A percentile compares a stretch with the other conserved stretches of the same genome.
Evolutionary conservation across 1,140 invertebrate species (phyloP).

Genomic region (Drosophila mauritiana): DNA sequence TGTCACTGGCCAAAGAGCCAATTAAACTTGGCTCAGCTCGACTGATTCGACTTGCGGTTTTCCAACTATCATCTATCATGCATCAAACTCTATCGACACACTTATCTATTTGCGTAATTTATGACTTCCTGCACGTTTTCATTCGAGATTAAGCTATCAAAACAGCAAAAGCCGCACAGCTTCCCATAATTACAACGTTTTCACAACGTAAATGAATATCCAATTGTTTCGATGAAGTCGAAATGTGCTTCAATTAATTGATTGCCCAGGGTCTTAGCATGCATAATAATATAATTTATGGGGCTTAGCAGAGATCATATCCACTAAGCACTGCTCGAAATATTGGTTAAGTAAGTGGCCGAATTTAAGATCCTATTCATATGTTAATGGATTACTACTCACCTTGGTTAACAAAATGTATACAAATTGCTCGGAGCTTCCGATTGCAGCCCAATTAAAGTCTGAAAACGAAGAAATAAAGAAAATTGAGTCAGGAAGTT

Average conservation of each 20-base stretch:
- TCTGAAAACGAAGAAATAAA: constrained; percentile 37
- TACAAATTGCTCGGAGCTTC: constrained; percentile 27
- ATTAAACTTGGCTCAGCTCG: constrained; percentile 27
- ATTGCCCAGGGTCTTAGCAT: constrained; percentile 39
- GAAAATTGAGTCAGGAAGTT: neutral
- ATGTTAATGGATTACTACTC: constrained; percentile 31
- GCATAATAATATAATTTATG: constrained; percentile 30
- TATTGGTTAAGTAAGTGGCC: constrained; percentile 1
- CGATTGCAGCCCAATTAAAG: constrained; percentile 30
- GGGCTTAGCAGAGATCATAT: constrained; percentile 16
- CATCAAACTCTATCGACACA: neutral
- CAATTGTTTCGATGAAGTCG: constrained; percentile 61
- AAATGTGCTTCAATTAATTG: constrained; percentile 73
- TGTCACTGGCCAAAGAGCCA: neutral
- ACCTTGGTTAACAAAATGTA: constrained; percentile 51
- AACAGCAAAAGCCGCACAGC: constrained; percentile 57
- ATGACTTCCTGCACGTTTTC: constrained; percentile 75
- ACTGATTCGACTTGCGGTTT: constrained; percentile 40
- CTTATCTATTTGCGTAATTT: constrained; percentile 62
- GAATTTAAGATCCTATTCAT: neutral
- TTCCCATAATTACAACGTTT: constrained; percentile 37
- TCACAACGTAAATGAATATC: constrained; percentile 75
- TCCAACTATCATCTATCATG: constrained; percentile 30
- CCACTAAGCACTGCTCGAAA: neutral
- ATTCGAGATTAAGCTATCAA: constrained; percentile 74